Base-by-base conservation (phyloP, 2,888 invertebrate genomes). In the Cosmia trapezina region DNA sequence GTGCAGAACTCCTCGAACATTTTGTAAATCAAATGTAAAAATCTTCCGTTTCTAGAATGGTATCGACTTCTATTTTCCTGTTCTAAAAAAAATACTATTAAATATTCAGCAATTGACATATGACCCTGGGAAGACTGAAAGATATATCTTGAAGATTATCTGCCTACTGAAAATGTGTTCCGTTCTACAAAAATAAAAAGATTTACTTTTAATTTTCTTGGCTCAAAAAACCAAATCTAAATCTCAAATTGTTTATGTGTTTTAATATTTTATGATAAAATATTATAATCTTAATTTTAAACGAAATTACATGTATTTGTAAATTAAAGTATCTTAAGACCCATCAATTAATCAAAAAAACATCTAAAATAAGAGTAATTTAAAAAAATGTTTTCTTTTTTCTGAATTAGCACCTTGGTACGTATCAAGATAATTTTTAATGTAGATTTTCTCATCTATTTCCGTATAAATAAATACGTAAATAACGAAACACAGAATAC, bases 31-130 rank as follows among this genome's bases (percentile, higher is more conserved):
- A 73, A 83, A 59, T 66, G 45, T 28, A 80, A 63, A 57, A 54
- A 33, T 47, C 22, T 45, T 66, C 22, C 28, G 43, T 60, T 69
- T 80, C 66, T 67, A 79, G 62, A 83, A 73, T 53, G 41, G 7
- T 61, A 19, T 59, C 33, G 49, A 59, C 17, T 66, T 59, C 22
- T 49, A 51, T 77, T 70, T 79, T 71, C 73, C 61, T 63, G 53
- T 45, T 83, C 14, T 12, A 41, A 43, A 53, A 53, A 53, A 12
- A 0, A 37, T 37, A 49, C 64, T 64, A 70, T 70, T 47, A 70
- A 63, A 68, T 74, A 81, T 81, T 70, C 76, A 49, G 22, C 17
- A 45, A 37, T 67, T 80, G 66, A 83, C 80, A 69, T 79, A 61
- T 73, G 61, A 56, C 65, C 72, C 45, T 53, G 51, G 14, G 7